phyloP scores from a whole-genome alignment of 1,140 invertebrate genomes.

The Diorhabda sublineata region DNA sequence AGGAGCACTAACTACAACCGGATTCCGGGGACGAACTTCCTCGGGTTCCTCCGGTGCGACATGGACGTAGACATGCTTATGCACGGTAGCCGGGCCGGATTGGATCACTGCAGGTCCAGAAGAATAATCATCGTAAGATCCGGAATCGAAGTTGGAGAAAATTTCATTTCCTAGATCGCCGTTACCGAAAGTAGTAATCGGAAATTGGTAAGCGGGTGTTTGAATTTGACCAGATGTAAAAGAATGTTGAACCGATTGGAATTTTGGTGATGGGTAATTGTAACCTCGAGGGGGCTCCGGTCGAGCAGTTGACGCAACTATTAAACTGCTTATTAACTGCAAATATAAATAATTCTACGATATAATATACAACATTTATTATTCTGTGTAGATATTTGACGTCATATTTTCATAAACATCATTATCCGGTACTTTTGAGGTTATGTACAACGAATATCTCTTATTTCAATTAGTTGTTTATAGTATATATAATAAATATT shows the following conservation, averaged over 20 bases:
- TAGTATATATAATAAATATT: too few relatives aligned
- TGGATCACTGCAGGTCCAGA: constrained; percentile 48
- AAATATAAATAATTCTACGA: too few relatives aligned
- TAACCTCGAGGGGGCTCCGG: constrained; percentile 26
- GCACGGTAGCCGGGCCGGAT: constrained; percentile 50
- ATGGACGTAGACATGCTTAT: constrained; percentile 76
- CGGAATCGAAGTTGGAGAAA: neutral
- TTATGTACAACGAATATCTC: too few relatives aligned
- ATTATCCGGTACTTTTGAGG: too few relatives aligned
- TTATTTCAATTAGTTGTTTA: too few relatives aligned
- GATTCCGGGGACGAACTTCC: constrained; percentile 52
- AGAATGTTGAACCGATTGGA: constrained; percentile 61
- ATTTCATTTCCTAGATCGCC: neutral
- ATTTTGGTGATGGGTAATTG: constrained; percentile 60
- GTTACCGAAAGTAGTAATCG: too few relatives aligned
- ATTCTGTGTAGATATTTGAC: too few relatives aligned
- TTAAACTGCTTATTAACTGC: neutral
- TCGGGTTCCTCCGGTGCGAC: constrained; percentile 66
- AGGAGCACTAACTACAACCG: constrained; percentile 53
- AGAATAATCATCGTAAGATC: neutral
- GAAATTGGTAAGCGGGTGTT: too few relatives aligned
- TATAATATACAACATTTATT: too few relatives aligned
- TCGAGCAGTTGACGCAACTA: constrained; percentile 19
- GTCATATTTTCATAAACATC: too few relatives aligned
- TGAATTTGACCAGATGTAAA: too few relatives aligned